Base-by-base conservation (phyloP, 2,797 vertebrate genomes). In the Typhlichthys subterraneus region DNA sequence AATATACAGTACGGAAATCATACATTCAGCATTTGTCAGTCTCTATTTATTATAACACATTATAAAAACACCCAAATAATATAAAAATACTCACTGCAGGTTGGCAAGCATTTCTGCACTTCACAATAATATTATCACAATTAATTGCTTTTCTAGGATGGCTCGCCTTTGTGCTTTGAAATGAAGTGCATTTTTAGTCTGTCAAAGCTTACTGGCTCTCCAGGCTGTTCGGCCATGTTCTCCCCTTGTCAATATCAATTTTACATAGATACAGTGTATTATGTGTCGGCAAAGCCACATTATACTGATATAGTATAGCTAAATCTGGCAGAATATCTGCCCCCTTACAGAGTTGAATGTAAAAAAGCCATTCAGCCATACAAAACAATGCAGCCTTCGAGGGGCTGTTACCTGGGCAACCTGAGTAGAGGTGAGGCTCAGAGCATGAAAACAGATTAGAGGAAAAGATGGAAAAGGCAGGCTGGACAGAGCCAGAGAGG, bases 341-440 rank as follows among this genome's bases (percentile, higher is more conserved):
- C 67, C 52, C 49, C 15, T 65, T 31, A 61, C 19, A 46, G 59
- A 65, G 65, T 59, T 77, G 67, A 75, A 82, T 85, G 76, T 65
- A 64, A 80, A 74, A 82, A 77, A 87, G 73, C 73, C 65, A 86
- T 72, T 72, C 74, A 86, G 86, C 73, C 85, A 79, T 87, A 90
- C 90, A 88, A 91, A 92, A 90, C 89, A 86, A 81, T 80, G 73
- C 73, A 74, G 90, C 89, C 87, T 89, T 91, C 87, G 85, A 89
- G 89, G 84, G 84, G 69, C 86, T 71, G 93, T 93, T 93, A 90
- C 92, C 92, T 89, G 85, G 91, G 91, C 86, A 93, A 94, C 92
- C 58, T 77, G 85, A 83, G 74, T 79, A 54, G 77, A 93, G 90
- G 87, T 92, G 87, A 91, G 70, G 79, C 88, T 90, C 72, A 76